Evolutionary conservation across 1,140 invertebrate genomes (phyloP), one percentile per base, ranked within the genome.

Genomic region (Camponotus pennsylvanicus): DNA sequence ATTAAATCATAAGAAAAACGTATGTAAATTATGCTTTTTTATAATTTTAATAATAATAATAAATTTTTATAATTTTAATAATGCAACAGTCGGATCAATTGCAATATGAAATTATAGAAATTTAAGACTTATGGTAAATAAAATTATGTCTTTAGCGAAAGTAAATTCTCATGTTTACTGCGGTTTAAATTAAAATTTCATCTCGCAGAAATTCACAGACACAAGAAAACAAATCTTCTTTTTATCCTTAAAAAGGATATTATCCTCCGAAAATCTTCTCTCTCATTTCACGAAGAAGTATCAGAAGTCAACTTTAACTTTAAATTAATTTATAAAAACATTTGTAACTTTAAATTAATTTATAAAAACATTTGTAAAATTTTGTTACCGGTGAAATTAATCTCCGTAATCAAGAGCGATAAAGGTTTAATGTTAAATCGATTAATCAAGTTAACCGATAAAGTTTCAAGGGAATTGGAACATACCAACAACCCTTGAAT

Each of bases 391-490:
- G 11, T 18, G 8, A 61, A 49, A 40, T 82, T 73, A 52, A 83
- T 75, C n/a, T 27, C 42, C 7, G 3, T 42, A 45, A 83, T 63
- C 27, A 61, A 73, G 32, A 45, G 37, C 27, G 37, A 73, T 73
- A 21, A 73, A 70, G 71, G 34, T 11, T 88, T 86, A 71, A 32
- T 63, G 83, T 86, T 67, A 63, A 88, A 82, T 86, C 69, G 75
- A 88, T 88, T 67, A 61, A 6, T 27, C 13, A 63, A 45, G 32
- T 8, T 61, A 78, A 82, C 63, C n/a, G 61, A 40, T 52, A 37
- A 80, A 88, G 87, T 63, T 89, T 76, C 63, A 52, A 86, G 21
- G 5, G 32, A 77, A 32, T 52, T 15, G 63, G 52, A 69, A 71
- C 57, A 15, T 64, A 69, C 27, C 52, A 42, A 11, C 7, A 59